Percentiles rank a stretch among this genome's conserved stretches.
phyloP scores from a whole-genome alignment of 2,113 vertebrate species.

The Hystrix brachyura region DNA sequence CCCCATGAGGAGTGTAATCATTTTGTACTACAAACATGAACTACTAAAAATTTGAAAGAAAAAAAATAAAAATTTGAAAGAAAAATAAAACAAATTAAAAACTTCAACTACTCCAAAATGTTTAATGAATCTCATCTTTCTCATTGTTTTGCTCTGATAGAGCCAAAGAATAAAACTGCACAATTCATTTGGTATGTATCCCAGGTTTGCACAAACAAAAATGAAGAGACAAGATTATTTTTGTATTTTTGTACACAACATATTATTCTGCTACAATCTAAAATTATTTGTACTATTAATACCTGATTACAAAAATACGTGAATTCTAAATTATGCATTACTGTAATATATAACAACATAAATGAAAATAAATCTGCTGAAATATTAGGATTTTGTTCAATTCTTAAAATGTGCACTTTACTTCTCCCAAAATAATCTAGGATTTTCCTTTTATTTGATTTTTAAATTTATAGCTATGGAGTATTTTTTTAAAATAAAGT shows the following conservation, averaged over 20 bases:
- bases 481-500: background rate
- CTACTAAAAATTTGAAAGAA: background rate
- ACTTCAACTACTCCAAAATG: background rate
- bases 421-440: background rate
- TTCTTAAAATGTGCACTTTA: background rate
- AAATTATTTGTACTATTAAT: background rate
- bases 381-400: background rate
- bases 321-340: background rate
- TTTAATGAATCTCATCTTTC: background rate
- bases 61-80: background rate
- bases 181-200: background rate
- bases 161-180: background rate
- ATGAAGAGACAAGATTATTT: background rate
- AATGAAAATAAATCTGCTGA: background rate
- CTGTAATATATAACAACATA: background rate
- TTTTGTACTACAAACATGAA: background rate
- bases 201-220: background rate
- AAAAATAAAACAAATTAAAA: background rate
- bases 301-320: background rate
- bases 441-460: constrained; percentile 22
- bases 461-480: background rate
- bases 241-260: background rate
- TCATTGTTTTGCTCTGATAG: background rate
- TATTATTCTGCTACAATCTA: background rate
- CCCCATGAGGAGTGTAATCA: background rate